These are phyloP conservation scores for Alectura lathami DNA, from an alignment of 2,113 vertebrate species.

Conservation along the genomic window DNA sequence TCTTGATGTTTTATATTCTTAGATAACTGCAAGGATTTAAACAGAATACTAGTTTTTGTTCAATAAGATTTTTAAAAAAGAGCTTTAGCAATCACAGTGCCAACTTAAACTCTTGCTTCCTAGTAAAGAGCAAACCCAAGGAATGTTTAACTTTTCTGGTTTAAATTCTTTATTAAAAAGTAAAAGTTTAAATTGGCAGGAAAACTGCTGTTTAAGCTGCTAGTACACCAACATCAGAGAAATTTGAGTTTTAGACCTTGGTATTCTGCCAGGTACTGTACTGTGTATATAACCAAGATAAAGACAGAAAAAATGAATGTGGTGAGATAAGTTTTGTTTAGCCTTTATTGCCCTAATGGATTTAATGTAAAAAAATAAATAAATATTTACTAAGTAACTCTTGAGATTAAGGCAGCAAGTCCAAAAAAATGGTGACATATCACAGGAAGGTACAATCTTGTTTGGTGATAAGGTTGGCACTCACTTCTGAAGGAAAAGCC, in stretches of 20 bases:
- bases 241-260: slow-evolving; percentile 41
- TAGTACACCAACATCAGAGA: slow-evolving; percentile 45
- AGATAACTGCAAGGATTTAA: slow-evolving; percentile 7
- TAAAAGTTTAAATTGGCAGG: slow-evolving; percentile 70
- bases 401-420: not conserved
- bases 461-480: slow-evolving; percentile 35
- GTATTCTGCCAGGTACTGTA: slow-evolving; percentile 28
- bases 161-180: slow-evolving; percentile 72
- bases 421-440: not conserved
- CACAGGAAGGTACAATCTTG: slow-evolving; percentile 3
- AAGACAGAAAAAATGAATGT: not conserved
- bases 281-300: not conserved
- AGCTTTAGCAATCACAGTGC: slow-evolving; percentile 12
- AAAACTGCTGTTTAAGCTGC: slow-evolving; percentile 57
- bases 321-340: slow-evolving; percentile 42
- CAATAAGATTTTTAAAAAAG: slow-evolving; percentile 22
- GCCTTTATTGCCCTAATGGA: not conserved
- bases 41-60: slow-evolving; percentile 33
- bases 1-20: slow-evolving; percentile 39
- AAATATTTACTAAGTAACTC: slow-evolving; percentile 6
- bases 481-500: slow-evolving; percentile 36
- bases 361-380: slow-evolving; percentile 47
- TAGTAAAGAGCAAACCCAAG: slow-evolving; percentile 53
- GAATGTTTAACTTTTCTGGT: slow-evolving; percentile 66
- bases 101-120: slow-evolving; percentile 69